Evolutionary conservation across 2,888 invertebrate species (phyloP).

Genomic region (Meloe dianella): DNA sequence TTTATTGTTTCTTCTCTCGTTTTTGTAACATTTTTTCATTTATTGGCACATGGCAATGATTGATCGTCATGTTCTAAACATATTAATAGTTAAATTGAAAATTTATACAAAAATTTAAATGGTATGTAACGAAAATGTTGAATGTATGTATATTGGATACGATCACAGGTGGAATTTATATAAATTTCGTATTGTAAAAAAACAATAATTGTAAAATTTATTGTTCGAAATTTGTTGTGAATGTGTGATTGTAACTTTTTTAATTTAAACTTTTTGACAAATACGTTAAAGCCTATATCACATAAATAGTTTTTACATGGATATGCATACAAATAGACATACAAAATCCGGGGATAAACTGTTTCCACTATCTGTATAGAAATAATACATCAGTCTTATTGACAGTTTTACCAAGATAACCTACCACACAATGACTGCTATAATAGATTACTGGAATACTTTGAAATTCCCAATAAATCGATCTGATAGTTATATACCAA

Average conservation of each 20-base stretch:
- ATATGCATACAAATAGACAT: not conserved
- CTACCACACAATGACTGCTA: conserved; percentile 7
- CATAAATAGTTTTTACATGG: not conserved
- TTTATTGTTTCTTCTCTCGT: not conserved
- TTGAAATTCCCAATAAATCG: conserved; percentile 22
- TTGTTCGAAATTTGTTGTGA: not conserved
- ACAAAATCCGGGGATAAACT: not conserved
- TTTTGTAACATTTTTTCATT: not conserved
- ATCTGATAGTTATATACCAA: not conserved
- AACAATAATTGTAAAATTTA: not conserved
- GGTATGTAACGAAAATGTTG: not conserved
- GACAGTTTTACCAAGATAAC: conserved; percentile 29
- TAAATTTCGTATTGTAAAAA: not conserved
- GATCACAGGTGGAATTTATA: not conserved
- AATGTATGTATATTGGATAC: not conserved
- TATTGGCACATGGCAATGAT: not conserved
- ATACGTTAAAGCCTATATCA: conserved; percentile 11
- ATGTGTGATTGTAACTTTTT: conserved; percentile 26
- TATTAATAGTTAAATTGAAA: not conserved
- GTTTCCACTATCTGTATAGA: conserved; percentile 25
- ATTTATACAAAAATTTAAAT: not conserved
- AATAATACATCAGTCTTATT: conserved; percentile 32
- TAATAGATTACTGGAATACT: conserved; percentile 25
- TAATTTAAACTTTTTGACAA: conserved; percentile 26
- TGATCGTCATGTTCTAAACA: not conserved